These are phyloP conservation scores for Mesocricetus auratus DNA, from an alignment of 2,113 vertebrate genomes.

Conservation along the genomic window DNA sequence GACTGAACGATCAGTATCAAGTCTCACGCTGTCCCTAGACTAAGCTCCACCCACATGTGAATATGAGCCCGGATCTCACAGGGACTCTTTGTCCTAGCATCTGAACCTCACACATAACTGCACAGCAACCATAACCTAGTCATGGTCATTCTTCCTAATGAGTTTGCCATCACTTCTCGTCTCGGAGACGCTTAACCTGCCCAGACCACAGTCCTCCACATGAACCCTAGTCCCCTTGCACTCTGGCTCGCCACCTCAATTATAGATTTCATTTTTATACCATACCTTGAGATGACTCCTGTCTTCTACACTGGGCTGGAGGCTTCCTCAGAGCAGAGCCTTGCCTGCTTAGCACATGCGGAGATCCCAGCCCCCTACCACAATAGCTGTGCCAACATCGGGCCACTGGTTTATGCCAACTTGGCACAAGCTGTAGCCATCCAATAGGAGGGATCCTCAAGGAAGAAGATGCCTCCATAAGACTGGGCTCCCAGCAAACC, in stretches of 20 bases:
- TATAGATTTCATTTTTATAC: background rate
- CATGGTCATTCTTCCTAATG: background rate
- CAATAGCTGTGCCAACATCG: background rate
- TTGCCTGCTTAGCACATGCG: background rate
- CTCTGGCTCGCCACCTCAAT: background rate
- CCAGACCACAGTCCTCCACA: fast-evolving
- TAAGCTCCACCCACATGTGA: background rate
- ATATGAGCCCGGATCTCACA: background rate
- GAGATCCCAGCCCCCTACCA: background rate
- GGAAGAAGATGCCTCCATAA: background rate
- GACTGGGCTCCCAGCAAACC: background rate
- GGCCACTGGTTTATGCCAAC: background rate
- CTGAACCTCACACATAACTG: background rate
- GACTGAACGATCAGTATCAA: background rate
- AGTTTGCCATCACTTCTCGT: background rate
- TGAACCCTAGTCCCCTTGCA: background rate
- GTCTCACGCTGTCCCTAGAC: background rate
- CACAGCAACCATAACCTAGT: background rate
- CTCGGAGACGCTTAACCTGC: background rate
- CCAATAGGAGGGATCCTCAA: background rate
- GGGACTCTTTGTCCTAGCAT: background rate
- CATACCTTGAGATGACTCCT: background rate
- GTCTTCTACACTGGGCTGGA: background rate
- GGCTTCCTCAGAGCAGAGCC: background rate
- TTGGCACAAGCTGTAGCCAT: background rate